Conservation (phyloP, 1,140 invertebrate species). For the Scaptomyza pallida region DNA sequence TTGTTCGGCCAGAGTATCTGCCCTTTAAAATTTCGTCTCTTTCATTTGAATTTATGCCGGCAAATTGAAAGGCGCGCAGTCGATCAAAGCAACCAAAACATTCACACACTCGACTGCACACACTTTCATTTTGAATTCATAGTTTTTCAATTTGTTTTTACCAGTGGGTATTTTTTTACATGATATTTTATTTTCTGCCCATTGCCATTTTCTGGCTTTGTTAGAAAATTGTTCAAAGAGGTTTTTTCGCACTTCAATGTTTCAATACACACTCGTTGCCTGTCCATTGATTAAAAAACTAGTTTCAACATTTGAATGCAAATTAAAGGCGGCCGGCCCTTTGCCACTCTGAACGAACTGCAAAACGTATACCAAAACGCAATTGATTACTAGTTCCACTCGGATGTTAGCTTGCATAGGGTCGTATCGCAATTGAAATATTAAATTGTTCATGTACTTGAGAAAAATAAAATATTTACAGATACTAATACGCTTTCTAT, state of each 20-base stretch:
- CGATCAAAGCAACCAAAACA: conserved; percentile 25
- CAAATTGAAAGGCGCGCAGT: conserved; percentile 11
- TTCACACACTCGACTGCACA: conserved; percentile 21
- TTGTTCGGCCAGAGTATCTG: too few species aligned
- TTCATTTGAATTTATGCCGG: conserved; percentile 1
- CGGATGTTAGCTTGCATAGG: neutral
- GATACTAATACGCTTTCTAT: too few species aligned
- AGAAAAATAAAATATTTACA: too few species aligned
- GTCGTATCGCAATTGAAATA: neutral
- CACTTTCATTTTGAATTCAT: conserved; percentile 21
- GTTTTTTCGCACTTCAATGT: conserved; percentile 35
- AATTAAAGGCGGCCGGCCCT: conserved; percentile 17
- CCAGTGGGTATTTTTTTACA: neutral
- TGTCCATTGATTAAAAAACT: conserved; percentile 37
- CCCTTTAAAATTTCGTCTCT: too few species aligned
- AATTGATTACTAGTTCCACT: neutral
- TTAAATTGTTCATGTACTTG: neutral
- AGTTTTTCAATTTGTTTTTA: conserved; percentile 25
- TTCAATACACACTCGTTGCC: conserved; percentile 23
- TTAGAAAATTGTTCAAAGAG: conserved; percentile 32
- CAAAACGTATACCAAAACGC: neutral
- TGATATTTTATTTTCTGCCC: conserved; percentile 1
- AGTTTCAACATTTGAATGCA: conserved; percentile 17
- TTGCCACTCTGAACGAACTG: conserved; percentile 6
- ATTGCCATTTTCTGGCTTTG: conserved; percentile 16